A percentile compares a stretch with the other conserved stretches of the same genome.
Evolutionary conservation across 1,140 invertebrate species (phyloP).

Genomic region (Trichonephila clavata): DNA sequence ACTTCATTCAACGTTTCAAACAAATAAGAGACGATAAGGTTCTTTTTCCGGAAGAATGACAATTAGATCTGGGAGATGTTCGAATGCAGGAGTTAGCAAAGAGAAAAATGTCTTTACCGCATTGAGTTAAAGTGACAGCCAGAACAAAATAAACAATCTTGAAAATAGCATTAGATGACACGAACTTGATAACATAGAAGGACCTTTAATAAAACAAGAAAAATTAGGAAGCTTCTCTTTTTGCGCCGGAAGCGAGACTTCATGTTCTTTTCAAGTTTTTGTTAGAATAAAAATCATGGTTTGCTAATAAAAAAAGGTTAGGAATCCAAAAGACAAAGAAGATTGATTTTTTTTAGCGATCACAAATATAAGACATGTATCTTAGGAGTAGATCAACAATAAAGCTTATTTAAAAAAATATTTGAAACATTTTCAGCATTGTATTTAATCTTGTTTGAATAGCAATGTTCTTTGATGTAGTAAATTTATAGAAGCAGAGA

Average conservation of each 20-base stretch:
- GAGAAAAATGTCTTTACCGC: neutral
- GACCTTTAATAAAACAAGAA: slow-evolving; percentile 37
- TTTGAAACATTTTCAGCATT: no score
- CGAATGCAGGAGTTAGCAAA: neutral
- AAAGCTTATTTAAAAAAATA: no score
- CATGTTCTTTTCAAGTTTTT: slow-evolving; percentile 11
- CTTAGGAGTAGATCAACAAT: no score
- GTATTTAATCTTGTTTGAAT: no score
- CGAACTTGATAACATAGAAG: slow-evolving; percentile 46
- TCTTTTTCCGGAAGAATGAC: slow-evolving; percentile 38
- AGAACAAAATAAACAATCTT: slow-evolving; percentile 43
- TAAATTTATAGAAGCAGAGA: no score
- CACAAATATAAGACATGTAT: no score
- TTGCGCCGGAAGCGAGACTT: neutral
- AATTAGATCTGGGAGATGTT: slow-evolving; percentile 45
- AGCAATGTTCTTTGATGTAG: no score
- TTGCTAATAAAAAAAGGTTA: neutral
- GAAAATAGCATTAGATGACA: slow-evolving; percentile 34
- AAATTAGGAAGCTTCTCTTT: neutral
- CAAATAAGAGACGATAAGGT: slow-evolving; percentile 30
- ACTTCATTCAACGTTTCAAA: slow-evolving; percentile 14
- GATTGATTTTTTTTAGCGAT: neutral
- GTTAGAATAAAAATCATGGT: neutral
- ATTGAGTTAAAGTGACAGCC: slow-evolving; percentile 29
- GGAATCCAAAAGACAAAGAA: neutral